phyloP scores from a whole-genome alignment of 1,140 invertebrate species.

The Drosophila biarmipes region DNA sequence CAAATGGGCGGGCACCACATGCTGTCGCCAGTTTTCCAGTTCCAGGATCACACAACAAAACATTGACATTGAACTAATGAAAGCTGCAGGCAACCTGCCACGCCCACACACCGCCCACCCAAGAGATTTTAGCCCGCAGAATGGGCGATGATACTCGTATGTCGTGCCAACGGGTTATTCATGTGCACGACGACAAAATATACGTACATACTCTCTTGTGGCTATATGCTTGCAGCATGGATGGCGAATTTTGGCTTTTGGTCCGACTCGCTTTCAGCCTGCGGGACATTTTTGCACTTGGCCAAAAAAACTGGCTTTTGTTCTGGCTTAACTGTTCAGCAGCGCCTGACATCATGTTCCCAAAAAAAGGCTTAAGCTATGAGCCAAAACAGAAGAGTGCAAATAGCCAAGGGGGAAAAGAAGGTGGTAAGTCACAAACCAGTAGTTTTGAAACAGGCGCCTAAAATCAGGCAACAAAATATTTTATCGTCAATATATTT shows the following conservation, averaged over 20 bases:
- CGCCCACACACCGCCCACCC: background rate
- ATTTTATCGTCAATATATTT: background rate
- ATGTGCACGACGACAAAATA: conserved; percentile 12
- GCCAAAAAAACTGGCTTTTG: conserved; percentile 12
- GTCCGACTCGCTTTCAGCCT: conserved; percentile 13
- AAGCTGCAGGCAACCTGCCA: conserved; percentile 58
- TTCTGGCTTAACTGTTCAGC: conserved; percentile 2
- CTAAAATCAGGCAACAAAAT: background rate
- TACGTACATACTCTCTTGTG: background rate
- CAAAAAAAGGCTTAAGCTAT: background rate
- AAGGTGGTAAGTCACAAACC: background rate
- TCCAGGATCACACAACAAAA: conserved; percentile 45
- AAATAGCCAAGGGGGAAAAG: background rate
- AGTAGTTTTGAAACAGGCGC: background rate
- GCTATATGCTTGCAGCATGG: background rate
- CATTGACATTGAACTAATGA: conserved; percentile 73
- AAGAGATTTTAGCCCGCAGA: conserved; percentile 19
- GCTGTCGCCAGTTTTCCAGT: conserved; percentile 4
- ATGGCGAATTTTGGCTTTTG: conserved; percentile 18
- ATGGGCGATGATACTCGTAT: conserved; percentile 36
- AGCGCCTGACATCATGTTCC: too few species aligned
- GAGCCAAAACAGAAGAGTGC: conserved; percentile 1
- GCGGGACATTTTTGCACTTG: conserved; percentile 25
- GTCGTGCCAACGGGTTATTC: conserved; percentile 46
- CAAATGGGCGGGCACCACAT: conserved; percentile 15